phyloP scores from a whole-genome alignment of 2,888 invertebrate species.

The Machimus rusticus region DNA sequence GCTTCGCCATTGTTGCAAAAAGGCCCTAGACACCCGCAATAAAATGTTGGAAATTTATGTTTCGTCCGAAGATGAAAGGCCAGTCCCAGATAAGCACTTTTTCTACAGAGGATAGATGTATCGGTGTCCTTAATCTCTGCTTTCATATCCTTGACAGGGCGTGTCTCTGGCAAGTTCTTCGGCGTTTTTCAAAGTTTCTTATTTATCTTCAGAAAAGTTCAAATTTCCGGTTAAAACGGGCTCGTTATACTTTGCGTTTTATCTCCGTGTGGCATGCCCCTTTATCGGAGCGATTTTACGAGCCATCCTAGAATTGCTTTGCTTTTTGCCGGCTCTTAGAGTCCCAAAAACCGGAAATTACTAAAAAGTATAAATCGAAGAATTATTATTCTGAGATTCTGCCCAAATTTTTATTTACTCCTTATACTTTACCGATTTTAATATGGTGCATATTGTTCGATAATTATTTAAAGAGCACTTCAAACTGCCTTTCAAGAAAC shows the following conservation, averaged over 20 bases:
- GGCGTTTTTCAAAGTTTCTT: neutral
- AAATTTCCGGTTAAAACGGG: constrained; percentile 6
- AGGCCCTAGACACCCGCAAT: neutral
- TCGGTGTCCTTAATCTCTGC: neutral
- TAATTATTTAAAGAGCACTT: too few species aligned
- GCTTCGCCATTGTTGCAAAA: neutral
- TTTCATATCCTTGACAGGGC: neutral
- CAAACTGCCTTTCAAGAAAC: too few species aligned
- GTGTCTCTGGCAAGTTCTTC: neutral
- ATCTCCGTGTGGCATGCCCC: neutral
- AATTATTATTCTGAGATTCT: neutral
- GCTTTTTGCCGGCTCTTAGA: neutral
- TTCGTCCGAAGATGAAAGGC: neutral
- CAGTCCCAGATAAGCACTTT: neutral
- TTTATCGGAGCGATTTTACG: neutral
- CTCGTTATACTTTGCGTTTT: neutral
- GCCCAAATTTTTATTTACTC: neutral
- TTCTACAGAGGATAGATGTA: neutral
- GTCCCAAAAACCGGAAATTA: neutral
- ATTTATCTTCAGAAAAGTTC: neutral
- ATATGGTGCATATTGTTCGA: too few species aligned
- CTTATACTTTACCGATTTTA: too few species aligned
- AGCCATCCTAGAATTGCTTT: neutral
- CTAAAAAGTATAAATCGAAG: neutral
- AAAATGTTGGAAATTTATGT: neutral